Conservation (phyloP, 2,797 vertebrate species). For the Anolis apletophallus region DNA sequence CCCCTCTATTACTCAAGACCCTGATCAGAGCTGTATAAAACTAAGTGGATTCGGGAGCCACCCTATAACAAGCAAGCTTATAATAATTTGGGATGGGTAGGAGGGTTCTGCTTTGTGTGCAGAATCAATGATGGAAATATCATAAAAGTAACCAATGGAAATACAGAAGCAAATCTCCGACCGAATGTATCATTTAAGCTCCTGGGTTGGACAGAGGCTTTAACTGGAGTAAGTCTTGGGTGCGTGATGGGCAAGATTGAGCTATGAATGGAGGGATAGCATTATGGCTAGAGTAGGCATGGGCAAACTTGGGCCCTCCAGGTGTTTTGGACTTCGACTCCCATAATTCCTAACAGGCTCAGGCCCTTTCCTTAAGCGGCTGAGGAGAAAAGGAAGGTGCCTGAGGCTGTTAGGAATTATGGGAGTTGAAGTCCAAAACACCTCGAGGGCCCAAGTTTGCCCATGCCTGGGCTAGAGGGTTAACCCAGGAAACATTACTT, state of each 20-base stretch:
- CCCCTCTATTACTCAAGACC: not conserved
- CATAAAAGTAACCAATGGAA: not conserved
- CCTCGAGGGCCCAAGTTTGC: no score
- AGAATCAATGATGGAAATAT: not conserved
- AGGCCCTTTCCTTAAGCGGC: no score
- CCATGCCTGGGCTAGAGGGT: slow-evolving; percentile 2
- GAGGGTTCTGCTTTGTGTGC: not conserved
- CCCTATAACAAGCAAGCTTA: not conserved
- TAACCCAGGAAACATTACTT: not conserved
- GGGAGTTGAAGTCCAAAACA: no score
- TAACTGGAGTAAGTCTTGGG: not conserved
- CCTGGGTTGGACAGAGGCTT: not conserved
- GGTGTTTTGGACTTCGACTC: no score
- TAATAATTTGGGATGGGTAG: not conserved
- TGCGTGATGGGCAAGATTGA: not conserved
- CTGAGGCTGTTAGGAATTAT: no score
- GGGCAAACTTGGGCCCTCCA: no score
- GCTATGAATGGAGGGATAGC: slow-evolving; percentile 59
- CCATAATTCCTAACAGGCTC: no score
- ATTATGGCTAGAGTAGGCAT: no score
- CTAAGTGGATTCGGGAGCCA: not conserved
- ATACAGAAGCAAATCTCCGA: not conserved
- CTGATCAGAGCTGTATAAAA: no score
- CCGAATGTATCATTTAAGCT: no score
- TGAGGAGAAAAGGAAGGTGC: no score